A percentile compares a stretch with the other conserved stretches of the same genome.
Conservation (phyloP, 1,140 invertebrate species). For the Meloidogyne hapla region DNA sequence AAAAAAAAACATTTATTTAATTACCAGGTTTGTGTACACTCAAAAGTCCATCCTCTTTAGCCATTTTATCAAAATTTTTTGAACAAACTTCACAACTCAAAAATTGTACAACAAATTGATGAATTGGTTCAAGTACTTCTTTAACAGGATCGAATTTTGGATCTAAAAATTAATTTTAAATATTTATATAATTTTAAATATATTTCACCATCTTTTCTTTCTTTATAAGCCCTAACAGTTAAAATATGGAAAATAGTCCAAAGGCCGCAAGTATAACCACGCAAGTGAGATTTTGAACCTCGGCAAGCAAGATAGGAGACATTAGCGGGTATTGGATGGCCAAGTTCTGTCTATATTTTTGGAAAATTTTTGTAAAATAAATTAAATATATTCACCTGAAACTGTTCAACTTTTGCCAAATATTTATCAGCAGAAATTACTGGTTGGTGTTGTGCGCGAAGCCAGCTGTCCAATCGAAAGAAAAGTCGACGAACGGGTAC, state of each 20-base stretch:
- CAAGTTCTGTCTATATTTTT: constrained; percentile 27
- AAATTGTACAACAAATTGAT: constrained; percentile 84
- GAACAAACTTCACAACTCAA: constrained; percentile 89
- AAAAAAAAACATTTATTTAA: constrained; percentile 21
- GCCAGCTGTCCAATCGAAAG: constrained; percentile 58
- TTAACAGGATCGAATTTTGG: constrained; percentile 53
- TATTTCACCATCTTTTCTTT: constrained; percentile 63
- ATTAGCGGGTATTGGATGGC: constrained; percentile 40
- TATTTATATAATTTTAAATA: not conserved
- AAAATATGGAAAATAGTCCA: constrained; percentile 92
- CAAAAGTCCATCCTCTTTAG: constrained; percentile 68
- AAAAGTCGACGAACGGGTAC: constrained; percentile 58
- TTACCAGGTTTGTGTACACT: constrained; percentile 59
- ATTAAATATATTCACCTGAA: constrained; percentile 37
- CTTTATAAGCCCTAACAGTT: constrained; percentile 75
- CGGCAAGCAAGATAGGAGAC: constrained; percentile 71
- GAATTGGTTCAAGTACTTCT: constrained; percentile 76
- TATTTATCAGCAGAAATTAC: constrained; percentile 55
- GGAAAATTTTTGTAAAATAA: not conserved
- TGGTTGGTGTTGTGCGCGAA: constrained; percentile 34
- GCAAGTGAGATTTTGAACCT: constrained; percentile 73
- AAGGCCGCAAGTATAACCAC: constrained; percentile 88
- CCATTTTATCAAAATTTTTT: constrained; percentile 81
- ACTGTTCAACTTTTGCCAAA: constrained; percentile 52
- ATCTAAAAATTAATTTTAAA: constrained; percentile 44